Conservation (phyloP, 2,888 invertebrate genomes). For the Thereva nobilitata region DNA sequence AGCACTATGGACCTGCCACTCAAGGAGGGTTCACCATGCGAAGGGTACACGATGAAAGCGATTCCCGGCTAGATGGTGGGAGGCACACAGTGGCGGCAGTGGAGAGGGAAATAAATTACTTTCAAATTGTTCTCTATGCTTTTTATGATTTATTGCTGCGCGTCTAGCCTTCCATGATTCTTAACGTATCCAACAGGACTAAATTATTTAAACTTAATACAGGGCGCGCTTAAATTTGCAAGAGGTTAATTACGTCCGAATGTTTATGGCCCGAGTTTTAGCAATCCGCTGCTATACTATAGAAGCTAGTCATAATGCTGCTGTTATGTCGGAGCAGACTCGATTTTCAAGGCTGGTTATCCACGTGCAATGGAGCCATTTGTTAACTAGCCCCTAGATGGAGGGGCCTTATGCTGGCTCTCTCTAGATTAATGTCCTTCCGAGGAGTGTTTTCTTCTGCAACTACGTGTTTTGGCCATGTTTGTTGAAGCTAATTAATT, state of each 20-base stretch:
- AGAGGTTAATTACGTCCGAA: slow-evolving; percentile 39
- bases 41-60: too few species aligned
- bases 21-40: slow-evolving; percentile 28
- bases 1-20: slow-evolving; percentile 37
- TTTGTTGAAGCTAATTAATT: slow-evolving; percentile 38
- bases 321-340: slow-evolving; percentile 9
- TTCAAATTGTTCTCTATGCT: slow-evolving; percentile 41
- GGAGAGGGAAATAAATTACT: slow-evolving; percentile 39
- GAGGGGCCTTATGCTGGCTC: slow-evolving; percentile 24
- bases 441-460: slow-evolving; percentile 33
- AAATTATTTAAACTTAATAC: slow-evolving; percentile 41
- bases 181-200: slow-evolving; percentile 38
- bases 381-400: slow-evolving; percentile 29
- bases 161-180: slow-evolving; percentile 37
- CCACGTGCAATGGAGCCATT: slow-evolving; percentile 25
- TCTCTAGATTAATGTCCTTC: slow-evolving; percentile 36
- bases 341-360: slow-evolving; percentile 18
- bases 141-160: slow-evolving; percentile 41
- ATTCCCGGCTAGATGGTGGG: slow-evolving; percentile 1
- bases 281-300: slow-evolving; percentile 7
- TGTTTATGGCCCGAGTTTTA: slow-evolving; percentile 35
- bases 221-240: slow-evolving; percentile 38
- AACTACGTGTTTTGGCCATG: slow-evolving; percentile 9
- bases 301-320: slow-evolving; percentile 7
- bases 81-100: slow-evolving; percentile 12